Evolutionary conservation across 2,888 invertebrate species (phyloP), one percentile per base, ranked within the genome.

Genomic region (Stenotaenia linearis): DNA sequence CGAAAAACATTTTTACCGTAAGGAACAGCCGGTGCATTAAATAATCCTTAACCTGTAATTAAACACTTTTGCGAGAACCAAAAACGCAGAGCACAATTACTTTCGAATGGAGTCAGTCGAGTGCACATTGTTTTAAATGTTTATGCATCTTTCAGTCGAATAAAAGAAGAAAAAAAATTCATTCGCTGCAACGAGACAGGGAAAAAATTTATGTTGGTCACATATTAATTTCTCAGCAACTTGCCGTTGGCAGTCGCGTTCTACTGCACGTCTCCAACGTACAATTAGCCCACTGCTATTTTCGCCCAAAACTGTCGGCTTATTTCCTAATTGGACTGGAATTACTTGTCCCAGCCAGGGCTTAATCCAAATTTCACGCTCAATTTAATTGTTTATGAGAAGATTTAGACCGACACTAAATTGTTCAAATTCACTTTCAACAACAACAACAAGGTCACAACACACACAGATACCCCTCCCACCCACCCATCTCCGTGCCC

Each of bases 31-130:
- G 69, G 69, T 69, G 69, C 32, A 37, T 75, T 75, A 37, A 75
- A 77, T 77, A 45, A 77, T 77, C 40, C 40, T 77, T 40, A 77
- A 77, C 77, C 77, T 77, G 77, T 77, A 77, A 77, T 77, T 77
- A 77, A 77, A 37, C 45, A 45, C 77, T 77, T 77, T 77, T 77
- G 28, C 28, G 37, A 9, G 21, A 69, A 75, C n/a, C 18, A 75
- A 75, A 75, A 37, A 75, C 12, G 32, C 35, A 75, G 15, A 75
- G 35, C 21, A 75, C 25, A 75, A 35, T 75, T 35, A 37, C 75
- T 18, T 32, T 37, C 21, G 75, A 75, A 75, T 75, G 32, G 75
- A 75, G 75, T 35, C 75, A 75, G 32, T 75, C 69, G 69, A 37
- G 35, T 75, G 75, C 75, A 75, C 35, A 75, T 75, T 75, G 75